Evolutionary conservation across 2,888 invertebrate species (phyloP).

Genomic region (Saturnia japonica): DNA sequence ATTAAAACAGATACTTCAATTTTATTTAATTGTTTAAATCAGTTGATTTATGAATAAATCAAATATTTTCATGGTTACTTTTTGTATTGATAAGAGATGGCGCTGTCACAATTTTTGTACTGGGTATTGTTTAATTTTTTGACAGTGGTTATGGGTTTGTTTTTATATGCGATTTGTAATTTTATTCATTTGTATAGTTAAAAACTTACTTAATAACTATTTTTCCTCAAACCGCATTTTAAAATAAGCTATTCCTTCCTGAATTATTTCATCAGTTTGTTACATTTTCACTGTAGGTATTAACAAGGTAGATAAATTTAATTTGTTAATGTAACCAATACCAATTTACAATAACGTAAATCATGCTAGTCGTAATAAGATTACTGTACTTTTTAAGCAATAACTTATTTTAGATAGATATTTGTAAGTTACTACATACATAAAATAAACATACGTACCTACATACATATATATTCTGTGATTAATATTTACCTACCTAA

Average conservation of each 20-base stretch:
- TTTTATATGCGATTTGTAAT: too few relatives aligned
- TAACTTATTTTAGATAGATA: background rate
- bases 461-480: background rate
- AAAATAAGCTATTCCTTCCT: background rate
- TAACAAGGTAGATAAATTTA: background rate
- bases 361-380: background rate
- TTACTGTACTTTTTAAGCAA: background rate
- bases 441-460: background rate
- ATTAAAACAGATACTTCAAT: too few relatives aligned
- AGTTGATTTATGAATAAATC: too few relatives aligned
- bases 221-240: background rate
- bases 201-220: background rate
- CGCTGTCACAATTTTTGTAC: too few relatives aligned
- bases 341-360: background rate
- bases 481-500: background rate
- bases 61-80: too few relatives aligned
- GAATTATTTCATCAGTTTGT: background rate
- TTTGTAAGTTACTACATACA: slow-evolving; percentile 1
- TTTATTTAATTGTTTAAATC: too few relatives aligned
- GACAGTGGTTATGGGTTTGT: too few relatives aligned
- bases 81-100: too few relatives aligned
- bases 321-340: background rate
- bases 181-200: too few relatives aligned
- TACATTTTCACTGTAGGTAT: background rate
- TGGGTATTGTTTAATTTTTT: too few relatives aligned